phyloP scores from a whole-genome alignment of 2,113 vertebrate species.

The Pedetes capensis region DNA sequence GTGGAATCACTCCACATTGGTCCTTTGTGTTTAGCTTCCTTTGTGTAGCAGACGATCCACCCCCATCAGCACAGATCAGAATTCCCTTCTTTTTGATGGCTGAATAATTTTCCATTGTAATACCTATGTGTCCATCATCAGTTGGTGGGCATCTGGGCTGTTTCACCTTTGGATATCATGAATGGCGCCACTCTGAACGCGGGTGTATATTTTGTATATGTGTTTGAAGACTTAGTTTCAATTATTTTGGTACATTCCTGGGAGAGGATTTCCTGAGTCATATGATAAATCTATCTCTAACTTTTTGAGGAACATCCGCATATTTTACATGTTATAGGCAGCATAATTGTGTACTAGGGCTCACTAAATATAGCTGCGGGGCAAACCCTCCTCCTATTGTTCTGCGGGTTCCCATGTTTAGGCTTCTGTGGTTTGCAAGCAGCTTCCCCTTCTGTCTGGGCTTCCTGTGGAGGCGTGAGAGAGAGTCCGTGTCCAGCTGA shows the following conservation, averaged over 20 bases:
- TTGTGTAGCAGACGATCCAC: no score
- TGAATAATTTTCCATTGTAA: rapidly evolving
- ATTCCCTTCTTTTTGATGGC: background rate
- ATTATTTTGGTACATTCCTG: no score
- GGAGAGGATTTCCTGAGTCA: background rate
- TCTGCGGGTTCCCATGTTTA: background rate
- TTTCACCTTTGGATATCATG: background rate
- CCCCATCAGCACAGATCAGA: rapidly evolving
- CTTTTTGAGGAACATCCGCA: background rate
- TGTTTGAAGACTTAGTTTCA: background rate
- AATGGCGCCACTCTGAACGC: background rate
- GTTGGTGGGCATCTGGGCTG: background rate
- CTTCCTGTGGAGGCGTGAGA: background rate
- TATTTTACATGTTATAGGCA: background rate
- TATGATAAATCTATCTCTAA: background rate
- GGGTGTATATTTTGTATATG: rapidly evolving
- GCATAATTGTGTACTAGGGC: background rate
- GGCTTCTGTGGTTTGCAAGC: no score
- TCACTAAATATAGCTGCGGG: background rate
- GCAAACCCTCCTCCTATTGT: background rate
- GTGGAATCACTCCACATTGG: rapidly evolving
- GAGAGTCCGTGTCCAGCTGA: background rate
- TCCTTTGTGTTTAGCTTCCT: background rate
- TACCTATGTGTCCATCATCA: background rate
- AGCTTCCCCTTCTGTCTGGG: background rate